A percentile compares a stretch with the other conserved stretches of the same genome.
phyloP scores from a whole-genome alignment of 2,888 invertebrate genomes.

The Eurytoma californica region DNA sequence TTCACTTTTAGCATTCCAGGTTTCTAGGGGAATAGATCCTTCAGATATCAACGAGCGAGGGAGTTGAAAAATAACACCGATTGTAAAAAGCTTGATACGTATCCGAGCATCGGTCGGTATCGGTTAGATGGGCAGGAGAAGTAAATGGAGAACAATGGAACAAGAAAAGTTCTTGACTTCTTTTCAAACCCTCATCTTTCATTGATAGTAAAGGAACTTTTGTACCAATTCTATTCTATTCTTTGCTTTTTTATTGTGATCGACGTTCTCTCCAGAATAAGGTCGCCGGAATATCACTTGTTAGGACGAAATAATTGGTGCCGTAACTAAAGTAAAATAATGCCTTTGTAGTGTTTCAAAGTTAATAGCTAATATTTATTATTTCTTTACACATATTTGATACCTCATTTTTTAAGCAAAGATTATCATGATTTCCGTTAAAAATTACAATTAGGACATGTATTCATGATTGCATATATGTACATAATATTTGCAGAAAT shows the following conservation, averaged over 20 bases:
- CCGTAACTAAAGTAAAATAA: too few relatives aligned
- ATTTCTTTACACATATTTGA: too few relatives aligned
- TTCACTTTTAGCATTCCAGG: too few relatives aligned
- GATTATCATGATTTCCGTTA: too few relatives aligned
- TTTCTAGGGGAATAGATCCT: too few relatives aligned
- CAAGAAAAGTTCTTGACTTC: constrained; percentile 17
- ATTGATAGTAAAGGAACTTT: constrained; percentile 26
- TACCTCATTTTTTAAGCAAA: background rate
- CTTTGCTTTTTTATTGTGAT: too few relatives aligned
- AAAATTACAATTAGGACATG: background rate
- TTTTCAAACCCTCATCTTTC: constrained; percentile 3
- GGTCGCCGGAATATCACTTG: background rate
- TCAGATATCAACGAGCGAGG: background rate
- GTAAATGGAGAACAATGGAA: background rate
- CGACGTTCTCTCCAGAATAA: too few relatives aligned
- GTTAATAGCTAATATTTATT: too few relatives aligned
- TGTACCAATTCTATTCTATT: constrained; percentile 13
- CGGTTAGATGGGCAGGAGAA: background rate
- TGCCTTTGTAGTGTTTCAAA: background rate
- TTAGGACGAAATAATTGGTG: background rate
- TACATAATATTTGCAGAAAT: too few relatives aligned
- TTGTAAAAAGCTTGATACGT: constrained; percentile 16
- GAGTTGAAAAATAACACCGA: constrained; percentile 7
- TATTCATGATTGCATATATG: background rate
- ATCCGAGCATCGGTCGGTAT: constrained; percentile 13